Conservation (phyloP, 2,113 vertebrate genomes). For the Herpailurus yagouaroundi region DNA sequence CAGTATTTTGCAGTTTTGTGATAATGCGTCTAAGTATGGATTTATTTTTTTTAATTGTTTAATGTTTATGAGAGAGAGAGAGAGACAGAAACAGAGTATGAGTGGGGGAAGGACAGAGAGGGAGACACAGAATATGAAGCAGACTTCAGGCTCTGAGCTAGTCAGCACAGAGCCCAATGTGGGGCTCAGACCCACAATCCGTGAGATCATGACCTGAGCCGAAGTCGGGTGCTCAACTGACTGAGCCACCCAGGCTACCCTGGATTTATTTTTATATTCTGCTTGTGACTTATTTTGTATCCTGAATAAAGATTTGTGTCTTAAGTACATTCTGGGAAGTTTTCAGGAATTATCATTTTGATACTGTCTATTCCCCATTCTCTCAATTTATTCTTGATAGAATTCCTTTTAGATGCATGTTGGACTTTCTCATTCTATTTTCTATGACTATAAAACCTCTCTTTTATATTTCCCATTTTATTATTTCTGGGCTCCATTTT, state of each 20-base stretch:
- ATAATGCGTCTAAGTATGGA: neutral
- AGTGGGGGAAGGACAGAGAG: too few relatives aligned
- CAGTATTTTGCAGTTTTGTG: neutral
- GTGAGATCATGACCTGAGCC: too few relatives aligned
- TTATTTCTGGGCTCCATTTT: neutral
- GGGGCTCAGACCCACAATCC: too few relatives aligned
- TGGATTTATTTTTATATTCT: neutral
- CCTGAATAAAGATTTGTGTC: neutral
- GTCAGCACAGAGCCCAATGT: too few relatives aligned
- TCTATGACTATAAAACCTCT: neutral
- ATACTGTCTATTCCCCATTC: neutral
- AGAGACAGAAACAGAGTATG: too few relatives aligned
- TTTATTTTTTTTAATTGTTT: neutral
- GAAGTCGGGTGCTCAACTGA: too few relatives aligned
- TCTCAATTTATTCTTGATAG: neutral
- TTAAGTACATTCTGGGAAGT: neutral
- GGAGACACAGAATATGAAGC: too few relatives aligned
- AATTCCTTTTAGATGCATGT: neutral
- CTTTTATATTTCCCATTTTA: neutral
- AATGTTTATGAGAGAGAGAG: too few relatives aligned
- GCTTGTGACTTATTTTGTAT: neutral
- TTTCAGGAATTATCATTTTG: neutral
- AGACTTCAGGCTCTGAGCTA: too few relatives aligned
- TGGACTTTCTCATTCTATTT: neutral
- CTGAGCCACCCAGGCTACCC: too few relatives aligned